phyloP scores from a whole-genome alignment of 2,797 vertebrate genomes.

The Numenius phaeopus region DNA sequence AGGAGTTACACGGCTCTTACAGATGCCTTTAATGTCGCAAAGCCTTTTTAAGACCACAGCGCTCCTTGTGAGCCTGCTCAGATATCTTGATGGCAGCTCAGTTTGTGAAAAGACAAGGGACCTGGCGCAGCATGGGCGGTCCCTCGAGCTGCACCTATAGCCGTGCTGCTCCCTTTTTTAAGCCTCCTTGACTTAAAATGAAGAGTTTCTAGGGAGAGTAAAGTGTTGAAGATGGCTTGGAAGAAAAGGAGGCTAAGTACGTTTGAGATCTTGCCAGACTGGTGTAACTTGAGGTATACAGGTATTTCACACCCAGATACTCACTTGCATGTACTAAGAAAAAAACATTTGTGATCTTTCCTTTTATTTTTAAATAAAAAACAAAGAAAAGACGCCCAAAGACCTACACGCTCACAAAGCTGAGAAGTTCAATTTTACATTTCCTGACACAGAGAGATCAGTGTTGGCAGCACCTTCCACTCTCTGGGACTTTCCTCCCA shows the following conservation, averaged over 20 bases:
- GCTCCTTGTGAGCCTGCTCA: not conserved
- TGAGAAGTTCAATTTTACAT: accelerated
- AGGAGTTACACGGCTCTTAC: not conserved
- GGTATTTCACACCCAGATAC: not conserved
- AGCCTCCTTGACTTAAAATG: not conserved
- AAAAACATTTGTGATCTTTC: not conserved
- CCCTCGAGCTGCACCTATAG: not conserved
- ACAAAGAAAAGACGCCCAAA: no score
- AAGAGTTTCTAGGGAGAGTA: not conserved
- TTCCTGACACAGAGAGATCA: not conserved
- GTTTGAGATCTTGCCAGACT: not conserved
- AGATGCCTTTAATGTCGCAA: not conserved
- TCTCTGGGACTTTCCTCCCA: not conserved
- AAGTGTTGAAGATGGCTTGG: accelerated
- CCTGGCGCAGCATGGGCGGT: accelerated
- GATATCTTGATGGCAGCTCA: accelerated
- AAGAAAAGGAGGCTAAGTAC: not conserved
- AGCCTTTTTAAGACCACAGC: not conserved
- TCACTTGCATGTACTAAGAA: not conserved
- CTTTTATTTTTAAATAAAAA: not conserved
- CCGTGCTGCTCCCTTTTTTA: not conserved
- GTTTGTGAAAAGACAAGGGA: accelerated
- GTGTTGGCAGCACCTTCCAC: not conserved
- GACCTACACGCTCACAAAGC: not conserved
- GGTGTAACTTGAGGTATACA: not conserved